A percentile compares a stretch with the other conserved stretches of the same genome.
Evolutionary conservation across 2,888 invertebrate genomes (phyloP).

Genomic region (Agrochola circellaris): DNA sequence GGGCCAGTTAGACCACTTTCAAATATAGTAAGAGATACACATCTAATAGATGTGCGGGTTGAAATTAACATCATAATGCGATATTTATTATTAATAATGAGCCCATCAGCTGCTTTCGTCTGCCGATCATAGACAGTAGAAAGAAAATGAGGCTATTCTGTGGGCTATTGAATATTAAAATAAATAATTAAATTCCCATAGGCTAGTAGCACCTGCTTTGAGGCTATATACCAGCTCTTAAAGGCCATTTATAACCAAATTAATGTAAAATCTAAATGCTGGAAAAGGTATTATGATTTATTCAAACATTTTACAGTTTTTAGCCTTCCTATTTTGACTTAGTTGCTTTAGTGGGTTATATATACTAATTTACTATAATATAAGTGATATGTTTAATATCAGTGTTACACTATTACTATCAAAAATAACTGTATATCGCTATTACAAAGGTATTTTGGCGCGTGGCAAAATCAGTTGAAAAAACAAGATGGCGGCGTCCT

Average conservation of each 20-base stretch:
- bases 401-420: too few species aligned
- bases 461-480: too few species aligned
- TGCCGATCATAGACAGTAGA: conserved; percentile 18
- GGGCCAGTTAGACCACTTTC: conserved; percentile 18
- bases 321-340: background rate
- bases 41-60: conserved; percentile 33
- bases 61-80: conserved; percentile 48
- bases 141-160: conserved; percentile 32
- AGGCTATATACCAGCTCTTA: background rate
- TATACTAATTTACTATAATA: too few species aligned
- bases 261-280: conserved; percentile 1
- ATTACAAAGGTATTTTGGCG: too few species aligned
- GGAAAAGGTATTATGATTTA: background rate
- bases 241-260: background rate
- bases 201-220: conserved; percentile 26
- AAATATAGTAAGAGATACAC: conserved; percentile 39
- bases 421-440: too few species aligned
- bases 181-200: conserved; percentile 1
- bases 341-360: too few species aligned
- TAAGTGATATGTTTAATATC: too few species aligned
- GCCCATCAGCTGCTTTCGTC: conserved; percentile 40
- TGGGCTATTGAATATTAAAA: conserved; percentile 26
- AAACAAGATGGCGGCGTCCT: too few species aligned
- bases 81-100: conserved; percentile 43
- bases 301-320: background rate